A percentile compares a stretch with the other conserved stretches of the same genome.
These are phyloP conservation scores for Ips nitidus DNA, from an alignment of 1,140 invertebrate genomes.

Conservation along the genomic window DNA sequence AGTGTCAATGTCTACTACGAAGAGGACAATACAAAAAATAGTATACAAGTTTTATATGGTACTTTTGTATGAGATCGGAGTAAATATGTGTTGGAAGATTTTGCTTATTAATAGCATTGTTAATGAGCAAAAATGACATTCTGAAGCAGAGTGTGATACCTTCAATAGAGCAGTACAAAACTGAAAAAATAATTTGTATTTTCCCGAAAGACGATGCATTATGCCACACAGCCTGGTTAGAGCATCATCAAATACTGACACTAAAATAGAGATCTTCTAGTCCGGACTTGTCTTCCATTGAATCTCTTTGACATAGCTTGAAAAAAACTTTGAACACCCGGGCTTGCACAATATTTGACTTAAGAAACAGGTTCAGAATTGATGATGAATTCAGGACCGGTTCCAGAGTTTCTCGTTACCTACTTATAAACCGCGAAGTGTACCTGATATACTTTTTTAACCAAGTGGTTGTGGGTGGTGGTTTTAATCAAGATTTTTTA, in stretches of 20 bases:
- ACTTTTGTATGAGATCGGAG: not conserved
- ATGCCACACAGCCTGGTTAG: not conserved
- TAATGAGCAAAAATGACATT: not conserved
- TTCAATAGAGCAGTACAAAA: not conserved
- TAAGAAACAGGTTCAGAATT: no score
- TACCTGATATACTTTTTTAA: no score
- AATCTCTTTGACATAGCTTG: not conserved
- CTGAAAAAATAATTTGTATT: not conserved
- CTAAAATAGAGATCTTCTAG: not conserved
- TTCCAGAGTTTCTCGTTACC: no score
- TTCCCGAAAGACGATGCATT: not conserved
- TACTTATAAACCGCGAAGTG: no score
- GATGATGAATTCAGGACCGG: no score
- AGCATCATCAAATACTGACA: not conserved
- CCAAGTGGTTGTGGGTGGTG: no score
- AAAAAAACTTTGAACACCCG: not conserved
- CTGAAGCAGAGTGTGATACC: not conserved
- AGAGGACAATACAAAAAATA: conserved; percentile 1
- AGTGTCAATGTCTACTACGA: not conserved
- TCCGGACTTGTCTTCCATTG: not conserved
- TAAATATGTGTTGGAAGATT: not conserved
- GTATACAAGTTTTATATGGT: conserved; percentile 1
- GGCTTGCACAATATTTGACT: no score
- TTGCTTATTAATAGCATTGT: not conserved
- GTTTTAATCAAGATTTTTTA: no score